phyloP scores from a whole-genome alignment of 2,113 vertebrate genomes.

The Machaerirhynchus nigripectus region DNA sequence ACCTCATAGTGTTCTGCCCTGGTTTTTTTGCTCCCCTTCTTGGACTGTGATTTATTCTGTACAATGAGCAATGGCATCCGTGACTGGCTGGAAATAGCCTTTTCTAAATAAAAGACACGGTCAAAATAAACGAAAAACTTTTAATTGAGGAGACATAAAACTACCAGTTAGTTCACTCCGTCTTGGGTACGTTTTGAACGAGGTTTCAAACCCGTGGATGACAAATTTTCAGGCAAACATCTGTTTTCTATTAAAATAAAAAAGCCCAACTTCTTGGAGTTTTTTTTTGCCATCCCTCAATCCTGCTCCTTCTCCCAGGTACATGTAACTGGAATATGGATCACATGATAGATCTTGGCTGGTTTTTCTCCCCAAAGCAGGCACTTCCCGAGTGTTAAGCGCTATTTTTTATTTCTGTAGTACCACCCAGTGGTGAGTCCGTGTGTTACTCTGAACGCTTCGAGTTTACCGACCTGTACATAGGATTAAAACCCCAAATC shows the following conservation, averaged over 20 bases:
- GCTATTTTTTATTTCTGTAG: background rate
- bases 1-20: fast-evolving
- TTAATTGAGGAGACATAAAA: background rate
- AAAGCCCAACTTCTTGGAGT: no score
- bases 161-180: background rate
- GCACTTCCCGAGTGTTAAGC: fast-evolving
- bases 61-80: fast-evolving
- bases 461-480: fast-evolving
- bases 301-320: background rate
- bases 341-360: background rate
- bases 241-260: background rate
- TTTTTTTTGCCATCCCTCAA: fast-evolving
- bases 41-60: background rate
- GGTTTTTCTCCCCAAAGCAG: fast-evolving
- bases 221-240: background rate
- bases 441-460: fast-evolving
- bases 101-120: background rate
- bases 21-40: fast-evolving
- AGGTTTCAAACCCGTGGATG: no score
- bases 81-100: background rate
- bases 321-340: fast-evolving
- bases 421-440: background rate
- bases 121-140: background rate
- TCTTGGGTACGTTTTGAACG: background rate
- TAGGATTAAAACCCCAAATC: background rate